Evolutionary conservation across 2,797 vertebrate genomes (phyloP), one percentile per base, ranked within the genome.

Genomic region (Meda fulgida): DNA sequence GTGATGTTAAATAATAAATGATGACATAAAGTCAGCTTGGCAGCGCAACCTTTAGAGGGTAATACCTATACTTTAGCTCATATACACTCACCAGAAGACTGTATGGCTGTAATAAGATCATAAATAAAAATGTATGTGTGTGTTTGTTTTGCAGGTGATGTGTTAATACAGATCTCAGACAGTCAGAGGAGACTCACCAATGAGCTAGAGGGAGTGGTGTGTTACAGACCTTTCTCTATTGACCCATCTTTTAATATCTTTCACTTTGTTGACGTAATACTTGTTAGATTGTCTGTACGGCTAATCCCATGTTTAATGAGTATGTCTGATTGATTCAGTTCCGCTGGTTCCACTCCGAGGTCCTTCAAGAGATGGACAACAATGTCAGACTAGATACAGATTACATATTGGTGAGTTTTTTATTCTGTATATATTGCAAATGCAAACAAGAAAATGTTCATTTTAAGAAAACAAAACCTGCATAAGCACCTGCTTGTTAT

Each of bases 141-240:
- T 29, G 36, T 51, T 38, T 80, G 55, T 79, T 84, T 72, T 18
- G 7, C 36, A 99, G 98, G 98, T 83, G 95, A 98, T 55, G 94
- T 98, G 89, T 90, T 99, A 87, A 92, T 99, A 87, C 96, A 98
- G 94, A 97, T 99, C 91, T 96, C 97, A 0, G 95, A 97, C 84
- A 97, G 88, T 2, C 98, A 99, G 81, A 94, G 93, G 76, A 94
- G 92, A 87, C 90, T 99, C 87, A 97, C 92, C 89, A 87, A 90
- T 19, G 97, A 98, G 92, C 88, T 99, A 86, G 95, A 97, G 87
- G 91, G 95, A 21, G 94, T 97, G 84, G 98, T 99, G 92, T 92
- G 97, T 96, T 13, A 67, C 36, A 76, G 10, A 23, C n/a, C 16
- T 26, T 67, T 23, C 34, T 63, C 43, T 77, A n/a, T 70, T 78